Conservation (phyloP, 2,888 invertebrate species). For the Amblyteles armatorius region DNA sequence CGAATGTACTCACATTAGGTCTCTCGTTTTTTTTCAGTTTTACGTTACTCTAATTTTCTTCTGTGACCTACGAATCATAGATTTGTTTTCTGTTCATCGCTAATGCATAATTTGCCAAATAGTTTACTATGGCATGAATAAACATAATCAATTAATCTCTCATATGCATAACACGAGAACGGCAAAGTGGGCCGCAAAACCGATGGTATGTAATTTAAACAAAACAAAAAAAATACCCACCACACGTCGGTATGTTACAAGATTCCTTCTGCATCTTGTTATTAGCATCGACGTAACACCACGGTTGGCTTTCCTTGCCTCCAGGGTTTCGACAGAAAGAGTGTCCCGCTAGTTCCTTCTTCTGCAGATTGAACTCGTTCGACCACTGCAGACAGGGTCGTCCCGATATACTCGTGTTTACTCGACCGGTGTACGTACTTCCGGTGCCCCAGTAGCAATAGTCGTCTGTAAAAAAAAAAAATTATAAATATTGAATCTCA, state of each 20-base stretch:
- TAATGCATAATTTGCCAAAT: no score
- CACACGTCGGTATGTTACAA: conserved; percentile 95
- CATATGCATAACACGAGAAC: no score
- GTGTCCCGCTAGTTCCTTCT: conserved; percentile 93
- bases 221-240: conserved; percentile 84
- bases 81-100: no score
- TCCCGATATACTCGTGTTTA: conserved; percentile 90
- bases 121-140: no score
- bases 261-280: conserved; percentile 91
- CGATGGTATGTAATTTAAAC: background rate
- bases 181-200: no score
- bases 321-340: conserved; percentile 97
- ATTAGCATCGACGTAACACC: conserved; percentile 92
- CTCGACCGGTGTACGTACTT: conserved; percentile 92
- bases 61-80: no score
- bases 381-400: conserved; percentile 94
- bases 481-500: conserved; percentile 2
- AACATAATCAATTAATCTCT: no score
- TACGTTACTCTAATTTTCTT: no score
- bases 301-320: conserved; percentile 92
- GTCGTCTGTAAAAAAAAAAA: conserved; percentile 86
- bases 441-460: conserved; percentile 96
- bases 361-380: conserved; percentile 90
- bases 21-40: no score
- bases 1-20: no score